Evolutionary conservation across 2,797 vertebrate species (phyloP).

Genomic region (Dendrocincla fuliginosa): DNA sequence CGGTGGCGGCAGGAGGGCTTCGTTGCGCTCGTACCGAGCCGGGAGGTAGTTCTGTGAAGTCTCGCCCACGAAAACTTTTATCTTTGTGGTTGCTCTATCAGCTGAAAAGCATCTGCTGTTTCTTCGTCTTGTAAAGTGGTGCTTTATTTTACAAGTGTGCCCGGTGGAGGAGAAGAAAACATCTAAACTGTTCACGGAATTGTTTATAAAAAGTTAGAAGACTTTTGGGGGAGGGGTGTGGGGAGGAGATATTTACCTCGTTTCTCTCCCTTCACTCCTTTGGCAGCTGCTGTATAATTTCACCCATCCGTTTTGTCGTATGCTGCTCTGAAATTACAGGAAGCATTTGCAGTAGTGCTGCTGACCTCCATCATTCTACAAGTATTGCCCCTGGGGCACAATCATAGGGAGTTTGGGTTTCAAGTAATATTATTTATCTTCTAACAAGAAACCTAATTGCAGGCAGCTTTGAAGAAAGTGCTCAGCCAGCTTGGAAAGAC

Average conservation of each 20-base stretch:
- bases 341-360: conserved; percentile 34
- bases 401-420: conserved; percentile 33
- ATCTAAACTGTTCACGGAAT: background rate
- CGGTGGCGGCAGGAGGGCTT: background rate
- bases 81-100: background rate
- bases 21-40: background rate
- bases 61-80: background rate
- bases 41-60: background rate
- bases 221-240: background rate
- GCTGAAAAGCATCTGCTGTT: background rate
- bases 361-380: conserved; percentile 35
- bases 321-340: conserved; percentile 45
- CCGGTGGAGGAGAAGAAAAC: background rate
- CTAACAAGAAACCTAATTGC: conserved; percentile 17
- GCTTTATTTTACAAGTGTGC: background rate
- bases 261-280: background rate
- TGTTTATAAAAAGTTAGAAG: background rate
- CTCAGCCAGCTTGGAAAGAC: background rate
- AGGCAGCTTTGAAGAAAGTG: conserved; percentile 23
- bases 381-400: conserved; percentile 39
- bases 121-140: background rate
- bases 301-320: conserved; percentile 28
- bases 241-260: background rate
- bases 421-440: conserved; percentile 30
- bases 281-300: conserved; percentile 54